phyloP scores from a whole-genome alignment of 2,888 invertebrate genomes.

The Mimas tiliae region DNA sequence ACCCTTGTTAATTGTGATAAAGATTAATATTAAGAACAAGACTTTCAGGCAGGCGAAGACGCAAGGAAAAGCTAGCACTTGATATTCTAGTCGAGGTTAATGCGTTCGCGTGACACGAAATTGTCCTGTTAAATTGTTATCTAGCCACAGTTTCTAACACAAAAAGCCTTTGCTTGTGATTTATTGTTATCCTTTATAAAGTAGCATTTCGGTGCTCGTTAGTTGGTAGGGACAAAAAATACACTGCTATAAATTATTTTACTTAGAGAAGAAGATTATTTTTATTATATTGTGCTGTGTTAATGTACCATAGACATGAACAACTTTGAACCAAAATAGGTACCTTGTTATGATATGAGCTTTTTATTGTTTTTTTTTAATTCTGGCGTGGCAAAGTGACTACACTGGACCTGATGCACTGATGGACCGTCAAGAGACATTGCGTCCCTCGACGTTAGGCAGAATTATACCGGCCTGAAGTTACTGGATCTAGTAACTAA shows the following conservation, averaged over 20 bases:
- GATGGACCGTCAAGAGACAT: too few relatives aligned
- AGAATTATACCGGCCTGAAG: too few relatives aligned
- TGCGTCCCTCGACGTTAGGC: too few relatives aligned
- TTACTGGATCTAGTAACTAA: too few relatives aligned
- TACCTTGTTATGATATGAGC: too few relatives aligned
- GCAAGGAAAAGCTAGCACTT: too few relatives aligned
- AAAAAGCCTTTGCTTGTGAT: constrained; percentile 62
- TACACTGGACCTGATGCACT: too few relatives aligned
- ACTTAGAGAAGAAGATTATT: neutral
- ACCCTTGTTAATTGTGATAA: too few relatives aligned
- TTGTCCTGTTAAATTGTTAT: constrained; percentile 67
- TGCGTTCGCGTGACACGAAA: constrained; percentile 60
- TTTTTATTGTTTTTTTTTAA: too few relatives aligned
- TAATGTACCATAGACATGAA: neutral
- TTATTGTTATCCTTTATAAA: constrained; percentile 55
- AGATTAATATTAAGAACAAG: too few relatives aligned
- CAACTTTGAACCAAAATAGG: neutral
- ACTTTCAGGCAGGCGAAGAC: too few relatives aligned
- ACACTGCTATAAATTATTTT: neutral
- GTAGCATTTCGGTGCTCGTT: constrained; percentile 37
- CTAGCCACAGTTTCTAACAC: constrained; percentile 63
- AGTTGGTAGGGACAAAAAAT: neutral
- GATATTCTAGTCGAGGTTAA: neutral
- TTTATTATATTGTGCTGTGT: neutral
- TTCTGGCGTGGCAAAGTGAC: too few relatives aligned